These are phyloP conservation scores for Erannis defoliaria DNA, from an alignment of 2,888 invertebrate species.

Conservation along the genomic window DNA sequence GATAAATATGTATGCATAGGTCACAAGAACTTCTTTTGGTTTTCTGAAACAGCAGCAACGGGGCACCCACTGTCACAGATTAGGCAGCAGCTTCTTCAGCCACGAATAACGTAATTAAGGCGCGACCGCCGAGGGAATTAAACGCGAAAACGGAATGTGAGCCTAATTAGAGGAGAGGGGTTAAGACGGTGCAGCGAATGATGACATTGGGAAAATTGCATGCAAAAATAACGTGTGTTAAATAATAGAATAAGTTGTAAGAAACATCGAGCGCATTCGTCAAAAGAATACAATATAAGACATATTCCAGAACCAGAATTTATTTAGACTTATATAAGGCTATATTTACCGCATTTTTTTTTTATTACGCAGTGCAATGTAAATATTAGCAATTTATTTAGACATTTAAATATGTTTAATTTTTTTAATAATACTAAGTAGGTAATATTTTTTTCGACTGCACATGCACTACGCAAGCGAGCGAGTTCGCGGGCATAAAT, in stretches of 20 bases:
- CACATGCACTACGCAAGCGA: slow-evolving; percentile 29
- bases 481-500: slow-evolving; percentile 65
- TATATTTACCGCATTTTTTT: not conserved
- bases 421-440: slow-evolving; percentile 3
- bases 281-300: not conserved
- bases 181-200: slow-evolving; percentile 34
- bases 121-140: slow-evolving; percentile 86
- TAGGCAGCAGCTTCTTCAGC: slow-evolving; percentile 42
- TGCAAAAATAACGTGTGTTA: not conserved
- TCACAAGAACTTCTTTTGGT: slow-evolving; percentile 62
- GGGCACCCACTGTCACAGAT: slow-evolving; percentile 49
- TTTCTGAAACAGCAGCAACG: slow-evolving; percentile 59
- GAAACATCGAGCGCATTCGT: not conserved
- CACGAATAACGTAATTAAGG: slow-evolving; percentile 87
- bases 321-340: not conserved
- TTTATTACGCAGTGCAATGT: not conserved
- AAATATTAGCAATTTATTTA: not conserved
- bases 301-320: no score
- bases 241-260: not conserved
- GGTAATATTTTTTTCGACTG: slow-evolving; percentile 18
- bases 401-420: not conserved
- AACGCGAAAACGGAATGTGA: slow-evolving; percentile 87
- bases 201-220: slow-evolving; percentile 40
- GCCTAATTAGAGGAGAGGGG: slow-evolving; percentile 84
- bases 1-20: slow-evolving; percentile 51